Base-by-base conservation (phyloP, 1,140 invertebrate genomes). In the Psilanteris sp. region DNA sequence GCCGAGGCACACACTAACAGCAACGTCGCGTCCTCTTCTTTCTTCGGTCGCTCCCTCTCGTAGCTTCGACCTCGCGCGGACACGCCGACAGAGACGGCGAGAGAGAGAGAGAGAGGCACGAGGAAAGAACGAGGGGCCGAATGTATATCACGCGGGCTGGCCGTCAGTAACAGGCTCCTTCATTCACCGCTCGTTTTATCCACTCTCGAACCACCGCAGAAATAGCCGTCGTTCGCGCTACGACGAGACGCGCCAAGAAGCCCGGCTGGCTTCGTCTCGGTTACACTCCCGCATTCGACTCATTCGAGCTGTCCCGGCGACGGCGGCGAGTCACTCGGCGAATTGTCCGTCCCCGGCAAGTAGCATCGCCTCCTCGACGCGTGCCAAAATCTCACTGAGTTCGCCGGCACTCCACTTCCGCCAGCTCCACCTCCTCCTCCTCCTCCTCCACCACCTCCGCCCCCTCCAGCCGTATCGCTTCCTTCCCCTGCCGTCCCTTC, bases 141-240 rank as follows among this genome's bases (percentile, higher is more conserved):
- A 68, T 46, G 50, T 48, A 82, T 67, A 54, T 86, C 81, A 83
- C 83, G 84, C 85, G 84, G 83, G 81, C 78, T 67, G 80, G 68
- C 71, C 82, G 82, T 83, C 81, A 80, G 85, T 85, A 84, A 85
- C 80, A 84, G 84, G 79, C 85, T 84, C 78, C 81, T 87, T 87
- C 85, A 86, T 87, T 85, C 84, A 86, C 78, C 78, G 83, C 81
- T 84, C 84, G 83, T 85, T 83, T 85, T 37, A 67, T 67, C 62
- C 50, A 48, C 41, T 36, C 66, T 78, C 78, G 79, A 78, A 79
- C 22, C 37, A 29, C 75, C 75, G 81, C 84, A 82, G 81, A 87
- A 87, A 87, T 87, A 86, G 81, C 81, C 78, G 73, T 76, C 77
- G 70, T 74, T 75, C 64, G 31, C 15, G 26, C 39, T 20, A 54